A percentile compares a stretch with the other conserved stretches of the same genome.
Evolutionary conservation across 1,140 invertebrate species (phyloP).

Genomic region (Aphaenogaster rudis): DNA sequence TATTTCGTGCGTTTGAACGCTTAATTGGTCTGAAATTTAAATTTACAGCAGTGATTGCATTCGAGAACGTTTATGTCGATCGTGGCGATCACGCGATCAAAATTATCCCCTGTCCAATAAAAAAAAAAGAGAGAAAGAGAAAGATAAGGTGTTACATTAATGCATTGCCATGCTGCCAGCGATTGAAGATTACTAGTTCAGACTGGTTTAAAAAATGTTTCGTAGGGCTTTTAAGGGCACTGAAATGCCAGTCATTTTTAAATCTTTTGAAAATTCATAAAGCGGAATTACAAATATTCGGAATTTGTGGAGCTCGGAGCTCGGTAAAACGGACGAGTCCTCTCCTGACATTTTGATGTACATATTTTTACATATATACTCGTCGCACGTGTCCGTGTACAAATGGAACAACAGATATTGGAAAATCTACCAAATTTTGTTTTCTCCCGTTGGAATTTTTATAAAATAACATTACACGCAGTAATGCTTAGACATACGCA

Average conservation of each 20-base stretch:
- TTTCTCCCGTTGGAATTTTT: not conserved
- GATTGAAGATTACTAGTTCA: not conserved
- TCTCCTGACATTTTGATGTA: conserved; percentile 16
- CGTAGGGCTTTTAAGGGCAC: not conserved
- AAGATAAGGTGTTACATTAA: not conserved
- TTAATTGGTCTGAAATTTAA: conserved; percentile 17
- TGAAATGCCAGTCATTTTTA: conserved; percentile 17
- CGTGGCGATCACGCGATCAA: not conserved
- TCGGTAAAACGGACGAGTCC: not conserved
- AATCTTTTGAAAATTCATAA: conserved; percentile 46
- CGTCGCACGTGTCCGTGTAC: not conserved
- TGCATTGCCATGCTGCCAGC: not conserved
- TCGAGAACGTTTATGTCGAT: not conserved
- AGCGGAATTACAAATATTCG: conserved; percentile 25
- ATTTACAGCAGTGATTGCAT: not conserved
- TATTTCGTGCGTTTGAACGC: not conserved
- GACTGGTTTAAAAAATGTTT: not conserved
- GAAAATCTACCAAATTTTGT: not conserved
- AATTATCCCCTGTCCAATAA: not conserved
- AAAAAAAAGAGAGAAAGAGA: not conserved
- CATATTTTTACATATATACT: conserved; percentile 28
- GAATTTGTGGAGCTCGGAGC: not conserved
- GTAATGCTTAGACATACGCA: not conserved
- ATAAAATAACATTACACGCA: conserved; percentile 19
- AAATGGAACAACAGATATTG: conserved; percentile 8